phyloP scores from a whole-genome alignment of 2,797 vertebrate genomes.

The Enteromius viviparus region DNA sequence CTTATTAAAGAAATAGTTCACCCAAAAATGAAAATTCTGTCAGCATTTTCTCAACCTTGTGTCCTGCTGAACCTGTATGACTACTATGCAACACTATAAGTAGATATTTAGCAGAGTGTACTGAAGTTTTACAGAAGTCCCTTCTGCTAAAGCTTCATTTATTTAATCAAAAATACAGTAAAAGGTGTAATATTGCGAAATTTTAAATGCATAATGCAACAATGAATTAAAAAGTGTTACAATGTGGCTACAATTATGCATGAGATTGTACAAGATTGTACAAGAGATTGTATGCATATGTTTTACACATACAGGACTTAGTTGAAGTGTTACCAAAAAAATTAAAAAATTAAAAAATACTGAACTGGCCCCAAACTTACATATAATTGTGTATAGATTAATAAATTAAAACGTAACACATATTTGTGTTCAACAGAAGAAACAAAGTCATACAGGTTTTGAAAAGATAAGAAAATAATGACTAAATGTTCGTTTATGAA shows the following conservation, averaged over 20 bases:
- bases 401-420: neutral
- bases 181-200: neutral
- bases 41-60: neutral
- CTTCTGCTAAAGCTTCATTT: neutral
- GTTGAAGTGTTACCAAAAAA: neutral
- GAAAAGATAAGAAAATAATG: neutral
- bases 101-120: neutral
- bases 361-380: neutral
- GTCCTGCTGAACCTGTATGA: neutral
- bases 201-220: neutral
- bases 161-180: neutral
- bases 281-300: no score
- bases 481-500: neutral
- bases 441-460: neutral
- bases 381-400: neutral
- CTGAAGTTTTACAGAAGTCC: neutral
- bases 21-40: conserved; percentile 5
- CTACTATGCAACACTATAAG: neutral
- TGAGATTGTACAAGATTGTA: neutral
- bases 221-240: neutral
- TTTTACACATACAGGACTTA: neutral
- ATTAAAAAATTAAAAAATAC: neutral
- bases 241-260: neutral
- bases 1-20: conserved; percentile 30
- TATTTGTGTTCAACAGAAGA: neutral